phyloP scores from a whole-genome alignment of 2,888 invertebrate genomes.

The Zygogramma bicolorata region DNA sequence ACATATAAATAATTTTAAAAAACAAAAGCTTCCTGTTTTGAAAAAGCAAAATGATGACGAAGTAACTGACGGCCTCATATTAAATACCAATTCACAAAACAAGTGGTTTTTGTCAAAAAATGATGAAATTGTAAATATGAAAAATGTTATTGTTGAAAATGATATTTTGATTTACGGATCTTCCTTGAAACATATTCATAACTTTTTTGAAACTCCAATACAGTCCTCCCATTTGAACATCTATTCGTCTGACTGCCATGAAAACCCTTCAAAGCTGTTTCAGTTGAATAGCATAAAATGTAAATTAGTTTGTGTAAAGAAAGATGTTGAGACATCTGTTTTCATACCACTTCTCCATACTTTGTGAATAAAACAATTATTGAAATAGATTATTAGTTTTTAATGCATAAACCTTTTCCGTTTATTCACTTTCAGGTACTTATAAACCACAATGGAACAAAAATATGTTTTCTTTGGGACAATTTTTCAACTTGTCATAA shows the following conservation, averaged over 20 bases:
- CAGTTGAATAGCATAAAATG: conserved; percentile 35
- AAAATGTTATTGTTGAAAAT: conserved; percentile 26
- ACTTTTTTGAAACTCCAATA: background rate
- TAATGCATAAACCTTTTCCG: too few species aligned
- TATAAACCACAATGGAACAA: too few species aligned
- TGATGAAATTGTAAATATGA: conserved; percentile 33
- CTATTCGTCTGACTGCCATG: conserved; percentile 33
- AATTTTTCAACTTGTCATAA: background rate
- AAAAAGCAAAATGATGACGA: background rate
- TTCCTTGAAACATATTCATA: background rate
- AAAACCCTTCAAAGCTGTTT: conserved; percentile 29
- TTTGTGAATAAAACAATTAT: too few species aligned
- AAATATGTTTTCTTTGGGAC: background rate
- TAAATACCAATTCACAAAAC: conserved; percentile 14
- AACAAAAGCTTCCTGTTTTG: background rate
- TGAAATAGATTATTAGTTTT: too few species aligned
- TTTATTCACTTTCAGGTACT: too few species aligned
- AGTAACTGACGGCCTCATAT: background rate
- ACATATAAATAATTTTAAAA: background rate
- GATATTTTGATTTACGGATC: conserved; percentile 36
- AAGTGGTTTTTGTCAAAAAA: conserved; percentile 47
- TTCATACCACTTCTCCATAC: too few species aligned
- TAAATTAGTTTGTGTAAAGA: conserved; percentile 35
- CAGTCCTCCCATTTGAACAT: conserved; percentile 41
- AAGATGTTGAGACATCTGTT: background rate